A percentile compares a stretch with the other conserved stretches of the same genome.
Conservation (phyloP, 2,888 invertebrate genomes). For the Mythimna impura region DNA sequence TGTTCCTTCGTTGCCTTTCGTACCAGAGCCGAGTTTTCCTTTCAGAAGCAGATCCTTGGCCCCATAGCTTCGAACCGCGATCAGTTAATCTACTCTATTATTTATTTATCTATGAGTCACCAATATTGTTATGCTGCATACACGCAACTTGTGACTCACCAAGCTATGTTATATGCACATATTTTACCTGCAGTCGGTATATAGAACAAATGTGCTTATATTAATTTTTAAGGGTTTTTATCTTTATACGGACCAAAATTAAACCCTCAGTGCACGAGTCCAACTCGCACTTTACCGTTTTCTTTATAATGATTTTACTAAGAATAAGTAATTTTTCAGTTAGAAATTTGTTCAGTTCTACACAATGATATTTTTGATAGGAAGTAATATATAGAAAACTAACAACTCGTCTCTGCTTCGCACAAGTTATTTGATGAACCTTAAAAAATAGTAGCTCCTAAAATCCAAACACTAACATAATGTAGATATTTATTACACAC, state of each 20-base stretch:
- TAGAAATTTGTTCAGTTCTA: not conserved
- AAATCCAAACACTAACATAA: not conserved
- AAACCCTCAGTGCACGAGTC: not conserved
- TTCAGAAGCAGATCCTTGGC: too few species aligned
- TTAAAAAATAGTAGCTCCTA: not conserved
- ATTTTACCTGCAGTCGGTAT: not conserved
- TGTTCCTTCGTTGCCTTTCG: too few species aligned
- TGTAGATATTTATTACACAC: too few species aligned
- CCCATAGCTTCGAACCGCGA: too few species aligned
- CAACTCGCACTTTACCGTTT: not conserved
- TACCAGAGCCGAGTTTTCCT: too few species aligned
- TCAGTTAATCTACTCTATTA: not conserved
- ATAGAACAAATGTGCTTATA: too few species aligned
- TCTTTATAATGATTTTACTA: not conserved
- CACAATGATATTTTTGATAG: too few species aligned
- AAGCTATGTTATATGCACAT: not conserved
- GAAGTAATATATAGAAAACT: too few species aligned
- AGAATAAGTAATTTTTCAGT: too few species aligned
- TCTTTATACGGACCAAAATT: not conserved
- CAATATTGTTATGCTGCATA: not conserved
- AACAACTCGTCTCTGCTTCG: too few species aligned
- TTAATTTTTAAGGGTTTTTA: not conserved
- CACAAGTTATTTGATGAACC: not conserved
- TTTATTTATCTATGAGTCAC: not conserved
- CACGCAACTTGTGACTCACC: constrained; percentile 3